Base-by-base conservation (phyloP, 1,140 invertebrate species). In the Kradibia gibbosae region DNA sequence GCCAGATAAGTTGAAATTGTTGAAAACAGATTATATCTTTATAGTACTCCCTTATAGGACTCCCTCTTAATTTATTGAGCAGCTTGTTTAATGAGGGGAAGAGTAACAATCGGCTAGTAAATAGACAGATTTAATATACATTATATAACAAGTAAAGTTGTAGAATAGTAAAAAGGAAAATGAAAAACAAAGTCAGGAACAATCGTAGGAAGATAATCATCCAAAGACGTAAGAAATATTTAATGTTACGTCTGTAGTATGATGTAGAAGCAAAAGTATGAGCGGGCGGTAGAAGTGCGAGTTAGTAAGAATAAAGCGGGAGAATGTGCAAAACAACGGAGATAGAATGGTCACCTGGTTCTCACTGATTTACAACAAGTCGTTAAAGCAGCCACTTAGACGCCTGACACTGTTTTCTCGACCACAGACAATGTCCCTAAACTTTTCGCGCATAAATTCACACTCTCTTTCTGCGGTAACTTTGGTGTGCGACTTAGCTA, bases 351-450 rank as follows among this genome's bases (percentile, higher is more conserved):
- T 75, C 71, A 48, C 17, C 28, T 62, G 17, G 42, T 48, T 70
- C 39, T 31, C 80, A 25, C 73, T 81, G 80, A 81, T 81, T 81
- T 81, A 81, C 62, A 57, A 74, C 60, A 15, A 45, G 73, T 71
- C 73, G 73, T 81, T 76, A 81, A 76, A 81, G 15, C 60, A 25
- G 22, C 78, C 70, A 50, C 36, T 42, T 70, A 75, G 34, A 25
- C 15, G 3, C 22, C 22, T 62, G 20, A 42, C 28, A 11, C 60
- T 53, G 31, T 73, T 73, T 74, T 80, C 78, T 73, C 74, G 34
- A 36, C 22, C 36, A 28, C 50, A 28, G 1, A 60, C 48, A 60
- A 45, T 76, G 55, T 76, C n/a, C 74, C 70, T 55, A 48, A 80
- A 62, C 10, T 73, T 80, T 73, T 39, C 25, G n/a, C 39, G 13